Base-by-base conservation (phyloP, 2,797 vertebrate genomes). In the Clarias laeviceps region DNA sequence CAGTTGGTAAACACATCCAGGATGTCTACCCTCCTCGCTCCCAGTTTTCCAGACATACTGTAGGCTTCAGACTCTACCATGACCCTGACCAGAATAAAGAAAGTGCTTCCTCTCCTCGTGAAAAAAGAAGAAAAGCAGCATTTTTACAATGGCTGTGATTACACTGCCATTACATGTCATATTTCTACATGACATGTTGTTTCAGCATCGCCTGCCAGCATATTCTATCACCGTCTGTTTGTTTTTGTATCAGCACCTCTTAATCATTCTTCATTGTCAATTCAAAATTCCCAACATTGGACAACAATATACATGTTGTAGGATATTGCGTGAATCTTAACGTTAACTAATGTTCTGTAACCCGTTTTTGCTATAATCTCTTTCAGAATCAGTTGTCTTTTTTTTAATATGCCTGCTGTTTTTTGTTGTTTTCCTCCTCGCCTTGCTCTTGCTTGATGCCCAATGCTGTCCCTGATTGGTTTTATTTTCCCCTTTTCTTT, bases 401-500 rank as follows among this genome's bases (percentile, higher is more conserved):
- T 7, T 66, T 32, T 11, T 24, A 29, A 50, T 62, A 69, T 62
- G 1, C n/a, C 14, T 62, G 65, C 34, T 73, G 15, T 32, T 66
- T 70, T n/a, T 12, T 73, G 76, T 65, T 77, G 24, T 85, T 85
- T 45, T 22, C 17, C 68, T 85, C 59, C 76, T 83, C 86, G 40
- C 77, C 9, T 70, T 80, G 68, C 24, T 82, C 29, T 81, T 87
- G 61, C 62, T 69, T 80, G 83, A 88, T 89, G 88, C 85, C 83
- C 84, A n/a, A 86, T 68, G 56, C 90, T 93, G 74, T 92, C 37
- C 32, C 88, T 94, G 89, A 79, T 80, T 86, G 77, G 66, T 86
- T 89, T 84, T 88, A 7, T 87, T 8, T 90, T 78, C 68, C 69
- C 84, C 59, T 91, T 87, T 92, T 91, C 90, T 90, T 93, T 90